Percentiles rank a stretch among this genome's conserved stretches.
These are phyloP conservation scores for Aproaerema taeniolella DNA, from an alignment of 2,888 invertebrate species.

Conservation along the genomic window DNA sequence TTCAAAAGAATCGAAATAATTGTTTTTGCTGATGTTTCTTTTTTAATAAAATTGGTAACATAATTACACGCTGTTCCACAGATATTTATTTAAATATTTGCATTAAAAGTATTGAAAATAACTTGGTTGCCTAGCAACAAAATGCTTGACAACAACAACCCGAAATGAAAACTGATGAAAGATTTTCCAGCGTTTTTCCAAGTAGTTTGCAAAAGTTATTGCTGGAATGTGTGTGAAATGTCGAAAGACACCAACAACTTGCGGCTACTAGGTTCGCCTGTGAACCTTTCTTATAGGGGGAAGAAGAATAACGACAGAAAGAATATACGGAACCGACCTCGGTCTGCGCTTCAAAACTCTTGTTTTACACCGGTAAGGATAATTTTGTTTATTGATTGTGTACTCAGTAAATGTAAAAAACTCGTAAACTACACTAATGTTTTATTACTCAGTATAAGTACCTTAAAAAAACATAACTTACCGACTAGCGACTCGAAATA, in stretches of 20 bases:
- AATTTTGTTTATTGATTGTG: not conserved
- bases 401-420: no score
- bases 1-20: not conserved
- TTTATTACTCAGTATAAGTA: no score
- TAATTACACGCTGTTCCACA: no score
- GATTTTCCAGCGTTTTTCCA: slow-evolving; percentile 8
- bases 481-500: no score
- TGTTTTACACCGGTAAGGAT: slow-evolving; percentile 49
- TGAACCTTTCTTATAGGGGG: slow-evolving; percentile 58
- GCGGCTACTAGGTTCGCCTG: slow-evolving; percentile 64
- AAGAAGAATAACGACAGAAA: slow-evolving; percentile 64
- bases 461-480: no score
- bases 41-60: no score
- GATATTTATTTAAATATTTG: no score
- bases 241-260: slow-evolving; percentile 65
- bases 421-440: no score
- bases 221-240: slow-evolving; percentile 52
- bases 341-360: slow-evolving; percentile 62
- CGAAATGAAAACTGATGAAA: not conserved
- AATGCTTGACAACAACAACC: slow-evolving; percentile 11
- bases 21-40: no score
- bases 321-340: slow-evolving; percentile 52
- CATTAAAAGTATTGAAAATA: no score
- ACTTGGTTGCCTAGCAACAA: slow-evolving; percentile 13
- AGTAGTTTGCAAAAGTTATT: slow-evolving; percentile 4